These are phyloP conservation scores for Mustela erminea DNA, from an alignment of 2,797 vertebrate genomes.

Conservation along the genomic window DNA sequence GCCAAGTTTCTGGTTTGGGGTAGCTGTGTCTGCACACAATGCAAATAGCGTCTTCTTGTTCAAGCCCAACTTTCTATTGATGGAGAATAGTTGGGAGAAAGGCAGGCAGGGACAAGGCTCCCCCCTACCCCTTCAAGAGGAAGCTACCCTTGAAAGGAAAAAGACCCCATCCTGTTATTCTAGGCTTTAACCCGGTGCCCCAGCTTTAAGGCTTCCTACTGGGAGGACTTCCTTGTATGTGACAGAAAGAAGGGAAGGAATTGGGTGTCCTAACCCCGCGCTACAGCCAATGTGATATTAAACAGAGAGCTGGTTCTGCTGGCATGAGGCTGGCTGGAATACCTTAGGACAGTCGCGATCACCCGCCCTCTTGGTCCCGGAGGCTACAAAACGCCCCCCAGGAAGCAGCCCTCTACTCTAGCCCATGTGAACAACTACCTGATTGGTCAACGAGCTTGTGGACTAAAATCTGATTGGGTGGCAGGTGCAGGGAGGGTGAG, in stretches of 20 bases:
- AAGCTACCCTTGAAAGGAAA: background rate
- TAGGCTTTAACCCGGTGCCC: background rate
- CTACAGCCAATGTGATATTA: background rate
- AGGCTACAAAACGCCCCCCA: background rate
- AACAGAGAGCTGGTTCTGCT: background rate
- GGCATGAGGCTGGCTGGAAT: background rate
- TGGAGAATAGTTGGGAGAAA: background rate
- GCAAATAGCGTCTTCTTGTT: background rate
- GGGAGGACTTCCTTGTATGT: background rate
- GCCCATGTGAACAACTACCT: background rate
- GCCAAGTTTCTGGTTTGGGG: background rate
- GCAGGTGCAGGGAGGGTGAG: background rate
- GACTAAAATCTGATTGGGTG: background rate
- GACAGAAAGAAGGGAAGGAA: background rate
- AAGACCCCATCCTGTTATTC: background rate
- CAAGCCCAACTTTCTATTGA: background rate
- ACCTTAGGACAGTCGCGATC: background rate
- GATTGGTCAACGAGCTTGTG: rapidly evolving
- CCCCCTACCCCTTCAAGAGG: background rate
- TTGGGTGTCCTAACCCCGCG: background rate
- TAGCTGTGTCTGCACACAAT: background rate
- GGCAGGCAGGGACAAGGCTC: background rate
- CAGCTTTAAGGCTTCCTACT: background rate
- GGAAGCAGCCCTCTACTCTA: background rate
- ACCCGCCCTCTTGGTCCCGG: rapidly evolving